phyloP scores from a whole-genome alignment of 1,140 invertebrate species.

The Pentalonia nigronervosa region DNA sequence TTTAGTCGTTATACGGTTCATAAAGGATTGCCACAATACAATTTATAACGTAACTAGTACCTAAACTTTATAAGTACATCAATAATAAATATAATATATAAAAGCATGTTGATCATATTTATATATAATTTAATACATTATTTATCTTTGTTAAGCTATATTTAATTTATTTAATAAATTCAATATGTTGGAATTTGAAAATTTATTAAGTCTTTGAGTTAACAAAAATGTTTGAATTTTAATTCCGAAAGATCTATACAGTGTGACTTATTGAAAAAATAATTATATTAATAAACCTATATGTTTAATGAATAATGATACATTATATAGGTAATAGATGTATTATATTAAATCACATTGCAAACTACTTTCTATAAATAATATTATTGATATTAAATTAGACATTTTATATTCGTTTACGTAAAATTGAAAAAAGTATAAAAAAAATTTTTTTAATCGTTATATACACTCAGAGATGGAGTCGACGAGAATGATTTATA shows the following conservation, averaged over 20 bases:
- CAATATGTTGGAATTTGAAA: not conserved
- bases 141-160: not conserved
- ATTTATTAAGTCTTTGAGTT: not conserved
- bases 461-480: not conserved
- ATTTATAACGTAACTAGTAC: not conserved
- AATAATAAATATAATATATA: not conserved
- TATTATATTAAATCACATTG: not conserved
- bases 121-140: not conserved
- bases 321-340: not conserved
- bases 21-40: not conserved
- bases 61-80: not conserved
- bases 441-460: not conserved
- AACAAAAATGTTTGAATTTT: not conserved
- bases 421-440: not conserved
- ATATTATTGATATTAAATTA: not conserved
- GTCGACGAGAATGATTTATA: conserved; percentile 2
- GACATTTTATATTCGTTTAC: not conserved
- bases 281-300: not conserved
- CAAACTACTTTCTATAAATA: not conserved
- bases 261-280: not conserved
- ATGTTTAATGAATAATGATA: not conserved
- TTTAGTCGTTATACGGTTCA: not conserved
- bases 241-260: not conserved
- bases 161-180: not conserved
- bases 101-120: not conserved